phyloP scores from a whole-genome alignment of 2,113 vertebrate genomes.

The Aramus guarauna region DNA sequence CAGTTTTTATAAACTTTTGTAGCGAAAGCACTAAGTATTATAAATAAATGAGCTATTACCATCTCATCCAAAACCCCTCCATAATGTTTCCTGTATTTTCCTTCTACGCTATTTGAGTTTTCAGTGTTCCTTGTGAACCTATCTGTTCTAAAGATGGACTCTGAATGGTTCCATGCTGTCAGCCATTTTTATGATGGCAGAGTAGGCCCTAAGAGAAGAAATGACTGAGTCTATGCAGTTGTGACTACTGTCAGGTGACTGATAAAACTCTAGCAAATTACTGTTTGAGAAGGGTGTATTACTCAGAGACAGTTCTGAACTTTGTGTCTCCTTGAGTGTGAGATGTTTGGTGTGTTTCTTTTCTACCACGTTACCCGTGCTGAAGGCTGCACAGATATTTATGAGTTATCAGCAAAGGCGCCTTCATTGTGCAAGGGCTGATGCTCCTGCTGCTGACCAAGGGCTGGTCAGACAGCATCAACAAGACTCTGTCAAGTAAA shows the following conservation, averaged over 20 bases:
- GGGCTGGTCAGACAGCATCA: neutral
- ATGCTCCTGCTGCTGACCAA: neutral
- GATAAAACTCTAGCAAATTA: neutral
- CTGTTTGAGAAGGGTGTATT: neutral
- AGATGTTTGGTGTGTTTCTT: neutral
- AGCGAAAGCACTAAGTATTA: neutral
- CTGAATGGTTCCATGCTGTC: neutral
- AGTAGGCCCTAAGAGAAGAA: neutral
- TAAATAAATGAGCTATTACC: neutral
- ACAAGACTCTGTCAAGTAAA: neutral
- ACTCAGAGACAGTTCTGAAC: neutral
- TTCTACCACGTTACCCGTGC: rapidly evolving
- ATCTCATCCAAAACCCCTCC: neutral
- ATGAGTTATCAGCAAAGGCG: neutral
- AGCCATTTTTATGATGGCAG: neutral
- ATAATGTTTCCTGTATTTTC: neutral
- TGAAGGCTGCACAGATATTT: neutral
- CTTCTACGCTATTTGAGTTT: neutral
- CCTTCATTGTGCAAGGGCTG: neutral
- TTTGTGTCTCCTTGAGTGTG: neutral
- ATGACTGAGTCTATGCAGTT: neutral
- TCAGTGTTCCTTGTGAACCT: neutral
- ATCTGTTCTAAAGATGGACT: neutral
- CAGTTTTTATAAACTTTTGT: neutral
- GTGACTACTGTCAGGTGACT: neutral